Evolutionary conservation across 2,113 vertebrate species (phyloP).

Genomic region (Archilochus colubris): DNA sequence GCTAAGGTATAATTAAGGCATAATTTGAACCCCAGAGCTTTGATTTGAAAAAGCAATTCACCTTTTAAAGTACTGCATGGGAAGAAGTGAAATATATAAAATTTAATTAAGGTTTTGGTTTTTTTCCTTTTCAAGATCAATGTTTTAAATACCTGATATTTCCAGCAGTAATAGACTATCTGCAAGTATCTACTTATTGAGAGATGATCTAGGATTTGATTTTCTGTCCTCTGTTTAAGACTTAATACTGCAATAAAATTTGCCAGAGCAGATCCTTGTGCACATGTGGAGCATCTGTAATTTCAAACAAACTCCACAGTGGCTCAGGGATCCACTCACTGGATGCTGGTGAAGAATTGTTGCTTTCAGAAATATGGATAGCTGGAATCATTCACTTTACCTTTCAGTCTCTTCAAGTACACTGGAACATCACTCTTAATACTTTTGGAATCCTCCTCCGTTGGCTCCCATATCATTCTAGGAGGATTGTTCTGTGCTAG

Average conservation of each 20-base stretch:
- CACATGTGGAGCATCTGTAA: not conserved
- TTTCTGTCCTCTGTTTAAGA: not conserved
- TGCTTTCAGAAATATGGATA: slow-evolving; percentile 25
- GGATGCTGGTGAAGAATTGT: not conserved
- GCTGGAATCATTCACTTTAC: slow-evolving; percentile 78
- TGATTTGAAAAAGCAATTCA: slow-evolving; percentile 20
- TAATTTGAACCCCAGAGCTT: not conserved
- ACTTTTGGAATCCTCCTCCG: slow-evolving; percentile 96
- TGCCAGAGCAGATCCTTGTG: not conserved
- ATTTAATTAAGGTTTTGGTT: not conserved
- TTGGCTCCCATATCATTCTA: slow-evolving; percentile 87
- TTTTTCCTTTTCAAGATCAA: not conserved
- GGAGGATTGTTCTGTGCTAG: slow-evolving; percentile 97
- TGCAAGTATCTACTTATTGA: not conserved
- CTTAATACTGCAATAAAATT: not conserved
- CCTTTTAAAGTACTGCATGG: not conserved
- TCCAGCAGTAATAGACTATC: not conserved
- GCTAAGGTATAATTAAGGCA: not conserved
- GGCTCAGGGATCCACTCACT: not conserved
- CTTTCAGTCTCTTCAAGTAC: slow-evolving; percentile 96
- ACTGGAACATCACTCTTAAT: slow-evolving; percentile 97
- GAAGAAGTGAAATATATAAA: not conserved
- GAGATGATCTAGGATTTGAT: not conserved
- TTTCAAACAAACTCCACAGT: not conserved
- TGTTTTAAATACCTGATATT: not conserved